Evolutionary conservation across 2,113 vertebrate species (phyloP), one percentile per base, ranked within the genome.

Genomic region (Heloderma charlesbogerti): DNA sequence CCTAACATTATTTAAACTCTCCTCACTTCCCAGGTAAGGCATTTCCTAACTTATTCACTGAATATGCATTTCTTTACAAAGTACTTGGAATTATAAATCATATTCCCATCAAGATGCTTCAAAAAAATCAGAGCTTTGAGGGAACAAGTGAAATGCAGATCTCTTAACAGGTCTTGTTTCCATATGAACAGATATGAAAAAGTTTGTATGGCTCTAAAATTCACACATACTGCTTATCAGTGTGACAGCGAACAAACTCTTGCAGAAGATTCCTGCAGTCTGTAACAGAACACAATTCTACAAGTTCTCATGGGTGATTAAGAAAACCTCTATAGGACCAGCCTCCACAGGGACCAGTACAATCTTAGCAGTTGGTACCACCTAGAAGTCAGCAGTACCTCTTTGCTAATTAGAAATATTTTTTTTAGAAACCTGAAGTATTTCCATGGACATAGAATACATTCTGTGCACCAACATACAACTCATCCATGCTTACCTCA

Each of bases 401-500:
- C 40, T 51, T 54, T 40, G 9, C n/a, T 22, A 25, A 6, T 40
- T 15, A 77, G 25, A n/a, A 87, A 12, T 18, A 13, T 60, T 63
- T 63, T 2, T 27, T 37, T n/a, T 37, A 66, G 29, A 66, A 66
- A 13, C 7, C 31, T 27, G n/a, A 40, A 43, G 67, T 43, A 67
- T 29, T 69, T 69, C 34, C 22, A 51, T 37, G 37, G 25, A 66
- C 10, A 37, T 12, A 57, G n/a, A 60, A 75, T 40, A 10, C 7
- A 51, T 29, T 54, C 22, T 37, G 15, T 75, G 12, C n/a, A 29
- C 34, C 37, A 10, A 86, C 20, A 74, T 27, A 57, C 1, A 40
- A 72, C 22, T 13, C 5, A 45, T 51, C 34, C 18, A 48, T 34
- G 29, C 97, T 96, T 94, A 99, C 99, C 98, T 99, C 98, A 84